Conservation (phyloP, 2,888 invertebrate species). For the Beris morrisii region DNA sequence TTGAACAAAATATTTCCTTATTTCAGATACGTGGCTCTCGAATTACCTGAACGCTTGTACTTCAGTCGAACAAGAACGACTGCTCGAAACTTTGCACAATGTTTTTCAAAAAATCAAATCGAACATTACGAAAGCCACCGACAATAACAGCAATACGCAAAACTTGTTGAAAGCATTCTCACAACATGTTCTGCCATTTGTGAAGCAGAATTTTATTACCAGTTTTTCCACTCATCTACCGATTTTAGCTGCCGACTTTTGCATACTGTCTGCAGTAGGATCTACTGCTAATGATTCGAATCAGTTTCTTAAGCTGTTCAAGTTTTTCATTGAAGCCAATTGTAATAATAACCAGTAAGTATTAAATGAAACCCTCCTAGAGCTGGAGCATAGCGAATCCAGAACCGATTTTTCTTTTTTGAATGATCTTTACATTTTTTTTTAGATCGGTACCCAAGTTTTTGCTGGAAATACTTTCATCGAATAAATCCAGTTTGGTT, state of each 20-base stretch:
- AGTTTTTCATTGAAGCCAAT: conserved; percentile 46
- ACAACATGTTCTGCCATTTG: conserved; percentile 49
- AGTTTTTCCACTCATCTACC: conserved; percentile 50
- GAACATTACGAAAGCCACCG: conserved; percentile 29
- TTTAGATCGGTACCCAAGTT: conserved; percentile 46
- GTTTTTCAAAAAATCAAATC: conserved; percentile 45
- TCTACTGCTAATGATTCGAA: conserved; percentile 39
- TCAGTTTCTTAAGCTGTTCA: conserved; percentile 46
- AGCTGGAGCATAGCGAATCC: neutral
- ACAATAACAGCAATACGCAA: conserved; percentile 16
- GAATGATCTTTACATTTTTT: neutral
- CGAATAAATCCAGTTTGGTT: conserved; percentile 41
- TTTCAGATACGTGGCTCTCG: conserved; percentile 50
- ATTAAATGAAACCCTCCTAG: neutral
- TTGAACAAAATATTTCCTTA: neutral
- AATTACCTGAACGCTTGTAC: conserved; percentile 49
- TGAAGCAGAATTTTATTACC: conserved; percentile 48
- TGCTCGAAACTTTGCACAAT: conserved; percentile 49
- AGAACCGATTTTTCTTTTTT: neutral
- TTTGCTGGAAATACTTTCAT: conserved; percentile 45
- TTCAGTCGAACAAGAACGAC: conserved; percentile 51
- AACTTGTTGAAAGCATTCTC: conserved; percentile 47
- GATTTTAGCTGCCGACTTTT: conserved; percentile 51
- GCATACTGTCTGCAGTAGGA: conserved; percentile 39
- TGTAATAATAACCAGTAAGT: conserved; percentile 46